Conservation (phyloP, 2,113 vertebrate species). For the Parotia lawesii region DNA sequence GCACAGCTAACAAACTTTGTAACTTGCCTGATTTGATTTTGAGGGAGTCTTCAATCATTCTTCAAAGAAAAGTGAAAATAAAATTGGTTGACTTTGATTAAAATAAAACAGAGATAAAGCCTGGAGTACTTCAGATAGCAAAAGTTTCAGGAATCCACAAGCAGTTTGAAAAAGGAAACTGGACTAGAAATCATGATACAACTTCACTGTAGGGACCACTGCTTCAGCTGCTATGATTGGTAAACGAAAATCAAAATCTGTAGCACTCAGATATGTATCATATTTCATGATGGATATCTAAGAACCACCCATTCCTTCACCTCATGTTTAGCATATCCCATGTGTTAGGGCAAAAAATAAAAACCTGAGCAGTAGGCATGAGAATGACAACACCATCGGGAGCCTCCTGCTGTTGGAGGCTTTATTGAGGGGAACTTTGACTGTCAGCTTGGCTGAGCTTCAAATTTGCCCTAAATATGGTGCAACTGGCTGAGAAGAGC, state of each 20-base stretch:
- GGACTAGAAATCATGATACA: not conserved
- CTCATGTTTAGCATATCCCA: slow-evolving; percentile 13
- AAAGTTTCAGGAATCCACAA: not conserved
- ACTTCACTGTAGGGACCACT: not conserved
- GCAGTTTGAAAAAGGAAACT: not conserved
- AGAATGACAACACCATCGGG: slow-evolving; percentile 66
- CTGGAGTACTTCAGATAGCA: not conserved
- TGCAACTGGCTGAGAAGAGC: slow-evolving; percentile 47
- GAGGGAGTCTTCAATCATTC: not conserved
- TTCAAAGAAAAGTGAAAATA: not conserved
- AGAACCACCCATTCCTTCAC: not conserved
- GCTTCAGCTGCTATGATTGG: not conserved
- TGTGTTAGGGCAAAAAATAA: slow-evolving; percentile 52
- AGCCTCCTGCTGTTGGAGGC: slow-evolving; percentile 66
- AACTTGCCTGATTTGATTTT: not conserved
- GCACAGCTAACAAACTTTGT: not conserved
- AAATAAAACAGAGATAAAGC: not conserved
- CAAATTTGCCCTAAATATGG: slow-evolving; percentile 61
- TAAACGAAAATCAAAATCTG: not conserved
- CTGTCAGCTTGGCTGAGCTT: slow-evolving; percentile 72
- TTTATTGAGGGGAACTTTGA: slow-evolving; percentile 60
- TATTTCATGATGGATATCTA: slow-evolving; percentile 2
- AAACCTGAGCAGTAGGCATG: slow-evolving; percentile 69
- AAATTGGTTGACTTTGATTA: not conserved
- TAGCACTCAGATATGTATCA: not conserved